A percentile compares a stretch with the other conserved stretches of the same genome.
phyloP scores from a whole-genome alignment of 2,797 vertebrate genomes.

The Sebastes cheni region DNA sequence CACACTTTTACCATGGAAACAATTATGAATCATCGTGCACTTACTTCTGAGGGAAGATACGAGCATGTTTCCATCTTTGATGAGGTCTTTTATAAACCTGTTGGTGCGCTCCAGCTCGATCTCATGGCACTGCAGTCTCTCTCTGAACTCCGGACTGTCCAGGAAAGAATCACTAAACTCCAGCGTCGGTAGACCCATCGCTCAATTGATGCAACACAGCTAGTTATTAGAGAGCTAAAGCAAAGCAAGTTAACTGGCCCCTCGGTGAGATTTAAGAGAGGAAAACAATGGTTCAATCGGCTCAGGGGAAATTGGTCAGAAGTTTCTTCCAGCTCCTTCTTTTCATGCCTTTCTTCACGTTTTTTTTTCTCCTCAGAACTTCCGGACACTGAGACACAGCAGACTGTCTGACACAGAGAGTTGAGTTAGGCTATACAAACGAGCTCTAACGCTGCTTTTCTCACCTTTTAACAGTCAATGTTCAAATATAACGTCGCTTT shows the following conservation, averaged over 20 bases:
- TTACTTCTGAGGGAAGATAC: slow-evolving; percentile 92
- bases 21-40: slow-evolving; percentile 44
- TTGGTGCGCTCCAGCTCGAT: slow-evolving; percentile 95
- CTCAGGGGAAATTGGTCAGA: neutral
- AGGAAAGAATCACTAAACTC: slow-evolving; percentile 97
- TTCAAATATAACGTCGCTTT: neutral
- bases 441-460: neutral
- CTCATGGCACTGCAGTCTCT: slow-evolving; percentile 94
- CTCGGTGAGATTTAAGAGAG: neutral
- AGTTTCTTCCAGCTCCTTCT: slow-evolving; percentile 37
- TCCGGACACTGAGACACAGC: slow-evolving; percentile 65
- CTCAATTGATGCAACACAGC: slow-evolving; percentile 6
- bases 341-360: slow-evolving; percentile 69
- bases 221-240: neutral
- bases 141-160: slow-evolving; percentile 96
- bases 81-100: slow-evolving; percentile 97
- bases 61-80: slow-evolving; percentile 95
- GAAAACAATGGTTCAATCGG: neutral
- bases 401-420: slow-evolving; percentile 22
- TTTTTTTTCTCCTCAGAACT: slow-evolving; percentile 59
- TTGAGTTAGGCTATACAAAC: slow-evolving; percentile 1
- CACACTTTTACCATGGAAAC: neutral
- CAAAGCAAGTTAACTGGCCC: neutral
- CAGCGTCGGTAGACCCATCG: slow-evolving; percentile 95
- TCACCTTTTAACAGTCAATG: too few species aligned